phyloP scores from a whole-genome alignment of 2,888 invertebrate species.

The Patella ulyssiponensis region DNA sequence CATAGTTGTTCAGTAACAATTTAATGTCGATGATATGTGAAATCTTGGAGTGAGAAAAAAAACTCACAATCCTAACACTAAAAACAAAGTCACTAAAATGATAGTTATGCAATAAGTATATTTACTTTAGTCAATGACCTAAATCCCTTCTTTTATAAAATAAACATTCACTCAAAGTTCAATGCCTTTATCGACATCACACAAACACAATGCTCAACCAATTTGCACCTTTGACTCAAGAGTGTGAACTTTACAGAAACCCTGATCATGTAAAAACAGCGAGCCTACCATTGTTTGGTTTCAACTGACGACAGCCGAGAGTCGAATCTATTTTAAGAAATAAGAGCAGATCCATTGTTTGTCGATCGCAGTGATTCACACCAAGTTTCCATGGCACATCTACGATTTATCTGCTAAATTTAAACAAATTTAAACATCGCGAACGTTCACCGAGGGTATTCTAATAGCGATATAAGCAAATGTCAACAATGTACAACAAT shows the following conservation, averaged over 20 bases:
- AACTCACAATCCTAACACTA: too few relatives aligned
- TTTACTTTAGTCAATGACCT: too few relatives aligned
- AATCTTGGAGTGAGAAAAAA: too few relatives aligned
- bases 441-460: not conserved
- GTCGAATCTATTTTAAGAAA: conserved; percentile 5
- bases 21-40: too few relatives aligned
- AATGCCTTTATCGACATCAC: too few relatives aligned
- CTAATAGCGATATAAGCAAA: not conserved
- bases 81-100: too few relatives aligned
- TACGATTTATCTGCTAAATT: not conserved
- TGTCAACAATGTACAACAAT: not conserved
- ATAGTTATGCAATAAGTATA: too few relatives aligned
- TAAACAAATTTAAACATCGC: not conserved
- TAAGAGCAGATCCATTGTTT: not conserved
- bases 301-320: not conserved
- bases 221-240: conserved; percentile 3
- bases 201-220: not conserved
- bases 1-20: too few relatives aligned
- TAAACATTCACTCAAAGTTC: too few relatives aligned
- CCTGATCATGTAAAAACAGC: not conserved
- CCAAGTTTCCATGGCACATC: not conserved
- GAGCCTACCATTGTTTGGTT: conserved; percentile 1
- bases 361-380: not conserved
- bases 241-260: conserved; percentile 5
- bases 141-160: too few relatives aligned